phyloP scores from a whole-genome alignment of 2,797 vertebrate species.

The Emydoidea blandingii region DNA sequence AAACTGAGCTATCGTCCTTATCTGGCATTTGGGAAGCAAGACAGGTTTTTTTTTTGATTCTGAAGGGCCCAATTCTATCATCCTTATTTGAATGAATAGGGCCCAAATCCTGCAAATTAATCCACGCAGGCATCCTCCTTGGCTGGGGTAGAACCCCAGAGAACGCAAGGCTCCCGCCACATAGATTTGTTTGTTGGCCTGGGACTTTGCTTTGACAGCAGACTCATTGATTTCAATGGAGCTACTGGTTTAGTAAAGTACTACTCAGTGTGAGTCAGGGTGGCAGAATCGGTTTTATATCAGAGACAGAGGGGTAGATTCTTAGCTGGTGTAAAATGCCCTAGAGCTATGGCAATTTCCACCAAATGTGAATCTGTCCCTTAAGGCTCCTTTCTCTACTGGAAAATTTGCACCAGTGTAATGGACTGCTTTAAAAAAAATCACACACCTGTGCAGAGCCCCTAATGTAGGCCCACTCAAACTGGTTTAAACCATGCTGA shows the following conservation, averaged over 20 bases:
- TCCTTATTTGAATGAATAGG: neutral
- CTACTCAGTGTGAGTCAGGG: neutral
- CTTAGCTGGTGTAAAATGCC: neutral
- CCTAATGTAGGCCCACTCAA: neutral
- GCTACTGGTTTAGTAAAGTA: neutral
- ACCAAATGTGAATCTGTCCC: neutral
- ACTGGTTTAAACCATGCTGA: neutral
- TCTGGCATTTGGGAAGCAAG: neutral
- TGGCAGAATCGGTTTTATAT: neutral
- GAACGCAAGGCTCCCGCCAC: neutral
- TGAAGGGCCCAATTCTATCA: neutral
- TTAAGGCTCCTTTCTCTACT: neutral
- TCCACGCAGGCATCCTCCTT: too few species aligned
- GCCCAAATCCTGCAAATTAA: too few species aligned
- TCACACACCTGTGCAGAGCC: too few species aligned
- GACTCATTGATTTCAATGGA: neutral
- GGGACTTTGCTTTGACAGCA: neutral
- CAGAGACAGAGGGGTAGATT: neutral
- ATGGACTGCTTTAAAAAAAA: neutral
- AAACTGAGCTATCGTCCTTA: neutral
- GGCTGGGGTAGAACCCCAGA: neutral
- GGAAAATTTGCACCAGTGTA: neutral
- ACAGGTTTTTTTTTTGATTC: neutral
- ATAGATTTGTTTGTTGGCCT: neutral
- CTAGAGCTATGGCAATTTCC: neutral